A percentile compares a stretch with the other conserved stretches of the same genome.
phyloP scores from a whole-genome alignment of 2,888 invertebrate species.

The Amblyjoppa proteus region DNA sequence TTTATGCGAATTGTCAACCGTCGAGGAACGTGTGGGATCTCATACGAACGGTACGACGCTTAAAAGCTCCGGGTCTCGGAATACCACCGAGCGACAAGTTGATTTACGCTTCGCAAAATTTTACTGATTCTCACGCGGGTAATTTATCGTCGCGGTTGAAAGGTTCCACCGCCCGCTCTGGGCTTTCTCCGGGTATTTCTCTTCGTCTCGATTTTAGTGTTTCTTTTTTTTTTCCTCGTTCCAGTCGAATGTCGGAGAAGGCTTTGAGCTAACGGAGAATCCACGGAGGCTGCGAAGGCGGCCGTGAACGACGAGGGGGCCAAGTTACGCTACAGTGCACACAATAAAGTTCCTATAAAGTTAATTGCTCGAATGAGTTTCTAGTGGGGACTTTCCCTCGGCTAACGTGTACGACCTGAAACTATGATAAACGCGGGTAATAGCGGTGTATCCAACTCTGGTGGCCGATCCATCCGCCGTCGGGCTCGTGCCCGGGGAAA shows the following conservation, averaged over 20 bases:
- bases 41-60: conserved; percentile 22
- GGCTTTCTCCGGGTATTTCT: conserved; percentile 19
- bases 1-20: conserved; percentile 53
- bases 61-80: conserved; percentile 46
- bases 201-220: not conserved
- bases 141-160: conserved; percentile 47
- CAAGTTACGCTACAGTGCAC: conserved; percentile 52
- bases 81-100: conserved; percentile 46
- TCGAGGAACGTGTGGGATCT: not conserved
- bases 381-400: conserved; percentile 4
- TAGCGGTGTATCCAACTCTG: conserved; percentile 5
- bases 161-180: conserved; percentile 17
- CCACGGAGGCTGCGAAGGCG: not conserved
- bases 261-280: conserved; percentile 29
- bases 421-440: conserved; percentile 56
- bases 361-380: conserved; percentile 64
- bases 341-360: conserved; percentile 67
- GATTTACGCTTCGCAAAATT: conserved; percentile 57
- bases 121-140: conserved; percentile 52
- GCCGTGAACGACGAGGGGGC: not conserved
- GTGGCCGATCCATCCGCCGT: conserved; percentile 3
- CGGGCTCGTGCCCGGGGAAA: conserved; percentile 8
- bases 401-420: conserved; percentile 49
- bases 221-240: conserved; percentile 27
- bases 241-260: not conserved